Percentiles rank a stretch among this genome's conserved stretches.
phyloP scores from a whole-genome alignment of 2,113 vertebrate species.

The Scolopax mira region DNA sequence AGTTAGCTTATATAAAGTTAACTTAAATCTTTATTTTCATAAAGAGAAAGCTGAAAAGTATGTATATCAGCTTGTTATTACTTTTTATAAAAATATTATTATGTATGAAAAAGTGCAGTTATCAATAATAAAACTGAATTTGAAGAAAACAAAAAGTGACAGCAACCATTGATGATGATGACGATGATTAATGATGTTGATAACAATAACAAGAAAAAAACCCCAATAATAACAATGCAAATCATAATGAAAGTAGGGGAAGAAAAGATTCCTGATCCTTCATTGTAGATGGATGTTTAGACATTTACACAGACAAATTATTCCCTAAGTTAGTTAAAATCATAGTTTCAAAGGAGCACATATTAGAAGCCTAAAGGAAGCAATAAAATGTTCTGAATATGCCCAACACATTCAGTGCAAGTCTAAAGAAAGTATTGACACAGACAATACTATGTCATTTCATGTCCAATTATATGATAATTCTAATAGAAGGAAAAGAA shows the following conservation, averaged over 20 bases:
- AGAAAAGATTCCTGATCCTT: background rate
- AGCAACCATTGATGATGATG: background rate
- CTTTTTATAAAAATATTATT: background rate
- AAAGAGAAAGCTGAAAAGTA: background rate
- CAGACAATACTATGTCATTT: background rate
- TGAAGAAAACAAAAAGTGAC: background rate
- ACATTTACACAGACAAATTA: background rate
- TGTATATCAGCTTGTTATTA: background rate
- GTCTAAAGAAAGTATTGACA: background rate
- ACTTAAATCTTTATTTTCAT: background rate
- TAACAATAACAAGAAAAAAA: background rate
- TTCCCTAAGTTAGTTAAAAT: background rate
- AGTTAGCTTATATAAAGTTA: background rate
- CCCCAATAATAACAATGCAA: background rate
- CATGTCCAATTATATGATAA: background rate
- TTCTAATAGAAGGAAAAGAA: background rate
- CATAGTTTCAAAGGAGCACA: background rate
- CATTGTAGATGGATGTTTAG: background rate
- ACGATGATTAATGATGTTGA: background rate
- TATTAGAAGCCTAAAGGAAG: background rate
- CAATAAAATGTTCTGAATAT: background rate
- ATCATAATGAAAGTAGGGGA: background rate
- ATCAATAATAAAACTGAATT: background rate
- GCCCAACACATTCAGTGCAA: background rate
- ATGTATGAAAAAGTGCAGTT: background rate